Percentiles rank a stretch among this genome's conserved stretches.
phyloP scores from a whole-genome alignment of 2,113 vertebrate genomes.

The Telmatochromis sp. region DNA sequence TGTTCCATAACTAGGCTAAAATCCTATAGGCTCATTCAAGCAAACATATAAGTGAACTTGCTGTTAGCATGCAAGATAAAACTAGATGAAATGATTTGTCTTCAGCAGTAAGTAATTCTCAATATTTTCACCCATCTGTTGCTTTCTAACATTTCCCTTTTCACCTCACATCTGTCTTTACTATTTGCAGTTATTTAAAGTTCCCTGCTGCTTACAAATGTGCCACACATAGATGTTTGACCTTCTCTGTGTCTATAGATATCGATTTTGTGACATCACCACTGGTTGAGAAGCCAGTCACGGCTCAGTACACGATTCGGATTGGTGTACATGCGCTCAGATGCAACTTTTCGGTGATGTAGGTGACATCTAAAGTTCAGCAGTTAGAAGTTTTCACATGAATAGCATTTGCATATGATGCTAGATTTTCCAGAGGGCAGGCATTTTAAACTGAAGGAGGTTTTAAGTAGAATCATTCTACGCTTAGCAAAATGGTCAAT shows the following conservation, averaged over 20 bases:
- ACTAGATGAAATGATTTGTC: background rate
- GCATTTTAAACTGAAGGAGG: background rate
- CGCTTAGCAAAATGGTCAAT: accelerated
- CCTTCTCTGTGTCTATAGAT: background rate
- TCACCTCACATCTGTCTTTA: background rate
- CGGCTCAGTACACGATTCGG: background rate
- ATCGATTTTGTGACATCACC: background rate
- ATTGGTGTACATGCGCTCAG: background rate
- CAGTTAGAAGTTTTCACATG: background rate
- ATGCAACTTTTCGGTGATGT: background rate
- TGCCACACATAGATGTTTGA: background rate
- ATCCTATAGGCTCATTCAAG: background rate
- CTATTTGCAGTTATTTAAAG: background rate
- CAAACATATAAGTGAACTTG: accelerated
- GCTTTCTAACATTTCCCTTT: background rate
- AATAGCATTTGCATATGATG: background rate
- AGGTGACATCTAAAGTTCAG: background rate
- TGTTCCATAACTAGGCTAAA: background rate
- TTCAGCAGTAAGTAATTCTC: background rate
- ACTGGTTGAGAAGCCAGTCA: background rate
- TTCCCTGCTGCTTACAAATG: background rate
- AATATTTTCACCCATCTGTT: background rate
- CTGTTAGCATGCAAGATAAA: background rate
- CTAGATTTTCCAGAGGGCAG: background rate
- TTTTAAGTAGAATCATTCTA: background rate